These are phyloP conservation scores for Pseudopodoces humilis DNA, from an alignment of 2,113 vertebrate genomes.

Conservation along the genomic window DNA sequence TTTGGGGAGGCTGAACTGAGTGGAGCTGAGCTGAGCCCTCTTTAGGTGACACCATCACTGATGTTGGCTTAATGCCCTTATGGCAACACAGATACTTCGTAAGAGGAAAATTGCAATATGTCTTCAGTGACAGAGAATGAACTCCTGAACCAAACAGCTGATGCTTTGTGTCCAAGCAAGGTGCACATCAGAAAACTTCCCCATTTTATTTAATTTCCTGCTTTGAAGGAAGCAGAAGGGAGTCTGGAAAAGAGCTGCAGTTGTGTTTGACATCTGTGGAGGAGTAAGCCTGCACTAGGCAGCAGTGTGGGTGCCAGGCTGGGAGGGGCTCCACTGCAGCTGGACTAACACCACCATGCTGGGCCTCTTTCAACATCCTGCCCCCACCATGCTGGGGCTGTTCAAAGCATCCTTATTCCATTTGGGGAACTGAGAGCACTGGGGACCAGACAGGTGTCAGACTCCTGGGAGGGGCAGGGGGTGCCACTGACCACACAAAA, in stretches of 20 bases:
- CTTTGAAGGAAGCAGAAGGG: not conserved
- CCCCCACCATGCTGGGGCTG: rapidly evolving
- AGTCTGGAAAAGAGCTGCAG: not conserved
- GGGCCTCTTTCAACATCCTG: rapidly evolving
- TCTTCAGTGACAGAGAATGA: not conserved
- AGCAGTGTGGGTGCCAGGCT: not conserved
- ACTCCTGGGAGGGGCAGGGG: not conserved
- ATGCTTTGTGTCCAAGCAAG: not conserved
- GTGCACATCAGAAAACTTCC: not conserved
- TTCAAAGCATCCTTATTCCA: rapidly evolving
- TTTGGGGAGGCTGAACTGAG: not conserved
- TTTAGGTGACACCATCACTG: not conserved
- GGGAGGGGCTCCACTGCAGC: rapidly evolving
- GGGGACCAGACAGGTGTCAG: not conserved
- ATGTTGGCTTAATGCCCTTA: not conserved
- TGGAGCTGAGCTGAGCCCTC: not conserved
- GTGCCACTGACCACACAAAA: not conserved
- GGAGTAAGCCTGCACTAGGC: not conserved
- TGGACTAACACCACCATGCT: rapidly evolving
- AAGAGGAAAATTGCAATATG: not conserved
- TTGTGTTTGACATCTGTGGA: rapidly evolving
- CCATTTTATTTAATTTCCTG: not conserved
- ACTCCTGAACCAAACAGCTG: not conserved
- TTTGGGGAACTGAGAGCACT: not conserved
- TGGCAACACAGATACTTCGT: not conserved